These are phyloP conservation scores for Scrobipalpa costella DNA, from an alignment of 2,888 invertebrate species.

Conservation along the genomic window DNA sequence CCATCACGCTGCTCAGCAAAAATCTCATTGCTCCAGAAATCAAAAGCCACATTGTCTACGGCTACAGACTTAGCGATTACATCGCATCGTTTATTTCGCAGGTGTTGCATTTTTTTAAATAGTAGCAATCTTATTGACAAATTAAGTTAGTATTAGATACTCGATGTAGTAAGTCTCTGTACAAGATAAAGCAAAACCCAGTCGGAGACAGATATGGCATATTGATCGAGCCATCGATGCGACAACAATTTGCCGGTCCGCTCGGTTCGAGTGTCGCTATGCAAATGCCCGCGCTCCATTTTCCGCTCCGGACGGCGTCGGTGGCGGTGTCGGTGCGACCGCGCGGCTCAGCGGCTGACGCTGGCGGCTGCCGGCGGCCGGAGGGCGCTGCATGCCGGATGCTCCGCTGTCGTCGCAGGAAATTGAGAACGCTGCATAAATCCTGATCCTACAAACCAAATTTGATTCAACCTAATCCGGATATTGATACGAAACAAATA, in stretches of 20 bases:
- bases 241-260: constrained; percentile 78
- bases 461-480: constrained; percentile 79
- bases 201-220: constrained; percentile 51
- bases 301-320: constrained; percentile 63
- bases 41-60: background rate
- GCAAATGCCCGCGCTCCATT: constrained; percentile 76
- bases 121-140: background rate
- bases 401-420: constrained; percentile 77
- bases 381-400: constrained; percentile 65
- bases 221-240: constrained; percentile 76
- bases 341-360: constrained; percentile 34
- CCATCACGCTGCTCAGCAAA: background rate
- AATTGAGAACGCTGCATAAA: constrained; percentile 80
- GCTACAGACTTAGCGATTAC: background rate
- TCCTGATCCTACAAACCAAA: constrained; percentile 77
- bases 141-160: background rate
- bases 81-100: background rate
- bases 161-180: background rate
- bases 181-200: constrained; percentile 21
- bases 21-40: background rate
- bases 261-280: constrained; percentile 72
- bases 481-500: constrained; percentile 78
- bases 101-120: background rate
- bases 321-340: constrained; percentile 12
- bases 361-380: constrained; percentile 36